phyloP scores from a whole-genome alignment of 64 coral and sea anemone species.

The Montipora sp. region DNA sequence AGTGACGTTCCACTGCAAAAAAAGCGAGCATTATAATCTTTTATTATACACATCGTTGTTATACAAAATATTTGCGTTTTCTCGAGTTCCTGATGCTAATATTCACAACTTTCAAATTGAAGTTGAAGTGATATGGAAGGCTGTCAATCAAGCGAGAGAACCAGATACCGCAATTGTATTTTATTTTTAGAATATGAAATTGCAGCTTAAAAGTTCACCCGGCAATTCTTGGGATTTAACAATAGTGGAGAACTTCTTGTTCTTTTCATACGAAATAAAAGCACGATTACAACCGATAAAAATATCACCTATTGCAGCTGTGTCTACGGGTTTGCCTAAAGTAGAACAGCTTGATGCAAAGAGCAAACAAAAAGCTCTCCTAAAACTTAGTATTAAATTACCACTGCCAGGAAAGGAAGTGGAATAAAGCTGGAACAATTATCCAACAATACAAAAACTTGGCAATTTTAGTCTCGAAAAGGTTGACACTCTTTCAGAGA shows the following conservation, averaged over 20 bases:
- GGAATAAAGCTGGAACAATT: not conserved
- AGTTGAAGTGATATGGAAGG: not conserved
- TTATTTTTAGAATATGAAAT: not conserved
- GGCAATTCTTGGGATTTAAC: not conserved
- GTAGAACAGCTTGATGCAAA: not conserved
- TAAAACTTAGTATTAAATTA: not conserved
- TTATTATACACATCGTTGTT: not conserved
- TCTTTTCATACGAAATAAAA: too few species aligned
- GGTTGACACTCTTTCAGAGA: not conserved
- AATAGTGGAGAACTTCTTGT: not conserved
- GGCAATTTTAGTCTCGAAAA: not conserved
- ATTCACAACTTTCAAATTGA: not conserved
- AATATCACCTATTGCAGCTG: not conserved
- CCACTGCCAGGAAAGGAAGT: not conserved
- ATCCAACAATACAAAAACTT: not conserved
- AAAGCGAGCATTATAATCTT: too few species aligned
- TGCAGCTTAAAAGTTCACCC: not conserved
- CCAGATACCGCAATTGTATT: not conserved
- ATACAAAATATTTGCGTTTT: not conserved
- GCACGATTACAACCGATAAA: not conserved
- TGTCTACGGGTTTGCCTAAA: not conserved
- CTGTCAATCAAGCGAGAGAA: not conserved
- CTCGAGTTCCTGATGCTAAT: not conserved
- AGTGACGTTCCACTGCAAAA: not conserved
- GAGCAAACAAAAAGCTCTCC: not conserved